Evolutionary conservation across 1,140 invertebrate species (phyloP), one percentile per base, ranked within the genome.

Genomic region (Hestina assimilis): DNA sequence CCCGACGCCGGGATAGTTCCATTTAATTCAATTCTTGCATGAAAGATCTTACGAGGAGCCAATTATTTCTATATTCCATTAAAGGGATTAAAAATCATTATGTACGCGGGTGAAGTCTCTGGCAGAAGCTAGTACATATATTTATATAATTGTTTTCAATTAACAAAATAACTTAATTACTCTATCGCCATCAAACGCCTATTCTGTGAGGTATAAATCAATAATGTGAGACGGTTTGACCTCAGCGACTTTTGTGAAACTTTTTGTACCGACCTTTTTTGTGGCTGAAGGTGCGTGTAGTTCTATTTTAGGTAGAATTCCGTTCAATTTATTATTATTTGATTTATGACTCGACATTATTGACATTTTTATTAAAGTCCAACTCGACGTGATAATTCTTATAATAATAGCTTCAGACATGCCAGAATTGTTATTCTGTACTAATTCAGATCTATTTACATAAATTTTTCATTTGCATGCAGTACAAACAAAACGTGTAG

Each of bases 231-330:
- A 48, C 58, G 61, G 59, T 70, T 64, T 58, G 58, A 56, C 51
- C 50, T 40, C 62, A 64, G 64, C 53, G 63, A 56, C 45, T 60
- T 61, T 55, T n/a, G n/a, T n/a, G 41, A 54, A 66, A 54, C 58
- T 63, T 66, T 67, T 63, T 58, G 48, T 63, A n/a, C 24, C 24
- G 45, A 54, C 43, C 9, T 38, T 65, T 64, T 62, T 65, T 53
- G 53, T 31, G 59, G 54, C 40, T 38, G 38, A 60, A 19, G 33
- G 33, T 38, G 55, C 42, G 12, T 28, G 42, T 8, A 2, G 31
- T 43, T 40, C 42, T 45, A 28, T 45, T 26, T 28, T 28, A 20
- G 33, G 14, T 38, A 1, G 5, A 17, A 38, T 20, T 38, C 19
- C 33, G 14, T 38, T 38, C 7, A 19, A 38, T 1, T 38, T 38